Percentiles rank a stretch among this genome's conserved stretches.
Conservation (phyloP, 2,113 vertebrate genomes). For the Hyla sarda region DNA sequence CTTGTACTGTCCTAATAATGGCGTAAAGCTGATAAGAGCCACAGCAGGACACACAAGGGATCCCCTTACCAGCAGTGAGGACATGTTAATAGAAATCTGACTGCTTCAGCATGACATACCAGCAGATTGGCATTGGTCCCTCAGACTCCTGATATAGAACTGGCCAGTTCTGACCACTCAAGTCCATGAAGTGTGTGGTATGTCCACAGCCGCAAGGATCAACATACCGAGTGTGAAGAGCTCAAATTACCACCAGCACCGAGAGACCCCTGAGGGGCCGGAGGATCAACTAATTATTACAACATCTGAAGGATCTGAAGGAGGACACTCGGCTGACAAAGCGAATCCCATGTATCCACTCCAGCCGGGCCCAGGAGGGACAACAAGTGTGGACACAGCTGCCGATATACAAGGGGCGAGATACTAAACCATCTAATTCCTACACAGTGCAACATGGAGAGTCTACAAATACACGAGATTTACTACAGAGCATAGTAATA, state of each 20-base stretch:
- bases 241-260: not conserved
- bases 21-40: constrained; percentile 20
- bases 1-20: not conserved
- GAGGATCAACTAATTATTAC: constrained; percentile 1
- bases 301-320: constrained; percentile 12
- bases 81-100: not conserved
- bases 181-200: constrained; percentile 15
- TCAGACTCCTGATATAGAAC: constrained; percentile 22
- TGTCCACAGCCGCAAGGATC: constrained; percentile 28
- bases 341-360: constrained; percentile 23
- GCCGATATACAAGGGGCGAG: too few species aligned
- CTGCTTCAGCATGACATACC: not conserved
- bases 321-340: constrained; percentile 36
- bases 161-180: constrained; percentile 18
- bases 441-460: not conserved
- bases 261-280: not conserved
- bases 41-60: not conserved
- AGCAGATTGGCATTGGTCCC: not conserved
- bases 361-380: not conserved
- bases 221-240: constrained; percentile 20
- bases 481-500: not conserved
- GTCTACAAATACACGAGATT: not conserved
- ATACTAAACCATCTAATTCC: too few species aligned
- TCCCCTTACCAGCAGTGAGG: not conserved
- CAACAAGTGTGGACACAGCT: constrained; percentile 12